Base-by-base conservation (phyloP, 2,797 vertebrate genomes). In the Philypnodon macrostomus region DNA sequence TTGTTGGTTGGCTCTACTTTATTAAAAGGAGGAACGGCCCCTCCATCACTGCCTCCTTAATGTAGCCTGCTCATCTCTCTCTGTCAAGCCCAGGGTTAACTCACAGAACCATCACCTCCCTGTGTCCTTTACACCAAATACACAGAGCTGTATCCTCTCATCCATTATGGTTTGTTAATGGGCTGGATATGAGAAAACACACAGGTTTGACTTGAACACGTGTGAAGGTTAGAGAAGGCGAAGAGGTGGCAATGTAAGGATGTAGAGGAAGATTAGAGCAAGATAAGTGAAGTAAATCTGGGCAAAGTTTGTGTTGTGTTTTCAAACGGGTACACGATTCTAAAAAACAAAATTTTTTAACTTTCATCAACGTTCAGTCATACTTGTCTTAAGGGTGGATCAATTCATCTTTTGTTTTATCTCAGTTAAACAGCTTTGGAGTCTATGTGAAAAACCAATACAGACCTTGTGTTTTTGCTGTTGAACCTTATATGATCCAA, bases 31-130 rank as follows among this genome's bases (percentile, higher is more conserved):
- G 75, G 71, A 70, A 71, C 54, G 47, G 67, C 53, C 59, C 56
- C 71, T 88, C 73, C 62, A 82, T 86, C 87, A 87, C 80, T 84
- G 86, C 83, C 76, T 29, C 12, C 40, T 62, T 39, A 2, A 12
- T 61, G 59, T 47, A 63, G 63, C 62, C 47, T 57, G 19, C 54
- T 67, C 74, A 79, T 87, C 72, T 36, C 71, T 85, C 76, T 73
- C 70, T 73, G 80, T 88, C 77, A 53, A n/a, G 55, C 27, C 19
- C 8, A 4, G 47, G 60, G 63, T 73, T 81, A 73, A 73, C 67
- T 54, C 16, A 23, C 41, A 61, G 41, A 34, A 54, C 47, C 63
- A 36, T 53, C 66, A 64, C 54, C 57, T 29, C 50, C 2, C 37
- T 45, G 16, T 50, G 39, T 55, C 48, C 46, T 50, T 39, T 47